A percentile compares a stretch with the other conserved stretches of the same genome.
phyloP scores from a whole-genome alignment of 92 coral and sea anemone genomes.

The Umimayanthus kanabou region DNA sequence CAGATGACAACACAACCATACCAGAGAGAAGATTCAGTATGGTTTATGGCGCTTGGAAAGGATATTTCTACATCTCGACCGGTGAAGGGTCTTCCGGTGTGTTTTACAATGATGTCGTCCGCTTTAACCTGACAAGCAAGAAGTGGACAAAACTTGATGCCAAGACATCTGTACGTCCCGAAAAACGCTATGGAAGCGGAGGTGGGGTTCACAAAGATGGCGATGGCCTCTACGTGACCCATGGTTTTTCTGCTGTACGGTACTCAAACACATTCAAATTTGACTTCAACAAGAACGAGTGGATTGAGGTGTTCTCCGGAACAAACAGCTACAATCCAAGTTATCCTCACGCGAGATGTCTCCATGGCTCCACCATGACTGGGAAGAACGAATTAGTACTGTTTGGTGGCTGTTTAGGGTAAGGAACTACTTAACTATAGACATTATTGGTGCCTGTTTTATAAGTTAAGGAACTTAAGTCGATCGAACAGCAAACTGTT shows the following conservation, averaged over 20 bases:
- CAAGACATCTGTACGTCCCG: constrained; percentile 59
- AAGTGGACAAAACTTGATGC: constrained; percentile 69
- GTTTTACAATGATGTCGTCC: constrained; percentile 73
- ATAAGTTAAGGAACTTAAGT: neutral
- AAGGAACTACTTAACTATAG: constrained; percentile 22
- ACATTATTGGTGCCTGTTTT: no score
- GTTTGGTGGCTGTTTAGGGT: constrained; percentile 99
- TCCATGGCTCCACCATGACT: constrained; percentile 80
- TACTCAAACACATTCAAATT: constrained; percentile 89
- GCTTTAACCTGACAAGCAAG: constrained; percentile 49
- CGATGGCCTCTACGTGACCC: constrained; percentile 79
- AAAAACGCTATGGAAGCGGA: constrained; percentile 82
- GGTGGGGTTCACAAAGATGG: constrained; percentile 80
- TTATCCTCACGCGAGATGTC: constrained; percentile 89
- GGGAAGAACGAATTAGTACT: constrained; percentile 73
- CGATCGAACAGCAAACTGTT: no score
- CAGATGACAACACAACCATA: constrained; percentile 20
- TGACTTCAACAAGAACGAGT: constrained; percentile 60
- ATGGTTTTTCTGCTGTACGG: constrained; percentile 79
- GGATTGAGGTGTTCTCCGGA: constrained; percentile 86
- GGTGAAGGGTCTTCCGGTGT: constrained; percentile 62
- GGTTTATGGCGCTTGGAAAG: constrained; percentile 74
- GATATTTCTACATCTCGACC: constrained; percentile 74
- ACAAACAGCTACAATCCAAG: constrained; percentile 88
- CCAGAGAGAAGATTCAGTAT: constrained; percentile 88